A percentile compares a stretch with the other conserved stretches of the same genome.
These are phyloP conservation scores for Cnemophilus loriae DNA, from an alignment of 2,113 vertebrate genomes.

Conservation along the genomic window DNA sequence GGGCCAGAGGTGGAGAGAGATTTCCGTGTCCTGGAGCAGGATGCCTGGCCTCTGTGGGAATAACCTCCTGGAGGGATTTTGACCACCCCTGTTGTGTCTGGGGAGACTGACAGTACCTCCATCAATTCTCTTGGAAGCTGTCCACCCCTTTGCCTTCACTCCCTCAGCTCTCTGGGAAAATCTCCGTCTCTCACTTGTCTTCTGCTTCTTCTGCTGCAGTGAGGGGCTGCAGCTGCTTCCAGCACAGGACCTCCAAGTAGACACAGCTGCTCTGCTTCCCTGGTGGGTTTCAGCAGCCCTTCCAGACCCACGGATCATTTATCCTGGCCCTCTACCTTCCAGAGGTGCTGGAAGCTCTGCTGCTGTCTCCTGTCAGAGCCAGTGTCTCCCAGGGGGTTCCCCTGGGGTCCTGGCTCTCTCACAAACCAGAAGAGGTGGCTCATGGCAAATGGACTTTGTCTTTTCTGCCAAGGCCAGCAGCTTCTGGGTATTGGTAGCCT, in stretches of 20 bases:
- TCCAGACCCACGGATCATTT: background rate
- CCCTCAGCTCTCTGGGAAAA: background rate
- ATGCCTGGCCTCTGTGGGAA: background rate
- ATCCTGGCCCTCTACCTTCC: background rate
- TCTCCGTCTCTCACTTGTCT: background rate
- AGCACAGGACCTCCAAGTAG: background rate
- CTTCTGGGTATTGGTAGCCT: background rate
- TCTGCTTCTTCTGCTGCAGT: background rate
- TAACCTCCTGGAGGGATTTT: background rate
- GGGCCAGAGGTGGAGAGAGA: background rate
- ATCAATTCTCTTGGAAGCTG: background rate
- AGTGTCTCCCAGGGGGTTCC: background rate
- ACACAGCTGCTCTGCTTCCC: background rate
- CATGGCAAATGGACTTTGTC: background rate
- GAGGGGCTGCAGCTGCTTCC: background rate
- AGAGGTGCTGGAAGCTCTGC: background rate
- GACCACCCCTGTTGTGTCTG: background rate
- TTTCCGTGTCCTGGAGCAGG: background rate
- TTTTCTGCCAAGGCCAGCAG: background rate
- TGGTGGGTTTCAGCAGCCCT: background rate
- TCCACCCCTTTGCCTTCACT: background rate
- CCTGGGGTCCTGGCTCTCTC: background rate
- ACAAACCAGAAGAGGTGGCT: background rate
- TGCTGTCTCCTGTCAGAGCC: background rate
- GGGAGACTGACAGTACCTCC: background rate